Evolutionary conservation across 2,888 invertebrate species (phyloP).

Genomic region (Apantesis nais): DNA sequence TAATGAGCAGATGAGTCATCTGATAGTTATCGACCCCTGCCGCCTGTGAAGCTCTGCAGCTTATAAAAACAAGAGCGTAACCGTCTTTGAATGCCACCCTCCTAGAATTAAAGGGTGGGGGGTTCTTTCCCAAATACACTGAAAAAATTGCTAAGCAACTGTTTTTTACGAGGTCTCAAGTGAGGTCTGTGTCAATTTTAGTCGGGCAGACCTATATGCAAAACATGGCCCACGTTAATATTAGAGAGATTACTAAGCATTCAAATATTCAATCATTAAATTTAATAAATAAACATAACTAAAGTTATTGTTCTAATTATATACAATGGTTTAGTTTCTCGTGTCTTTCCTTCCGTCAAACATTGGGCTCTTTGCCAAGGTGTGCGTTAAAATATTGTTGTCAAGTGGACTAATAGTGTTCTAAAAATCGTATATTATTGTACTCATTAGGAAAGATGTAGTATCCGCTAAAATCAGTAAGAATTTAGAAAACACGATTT

Average conservation of each 20-base stretch:
- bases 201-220: too few relatives aligned
- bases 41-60: too few relatives aligned
- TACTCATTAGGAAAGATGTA: conserved; percentile 47
- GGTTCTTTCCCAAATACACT: too few relatives aligned
- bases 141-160: too few relatives aligned
- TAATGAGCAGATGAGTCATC: too few relatives aligned
- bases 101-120: too few relatives aligned
- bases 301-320: conserved; percentile 59
- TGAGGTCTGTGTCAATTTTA: too few relatives aligned
- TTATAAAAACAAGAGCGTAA: too few relatives aligned
- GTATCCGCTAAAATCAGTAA: conserved; percentile 50
- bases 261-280: conserved; percentile 16
- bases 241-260: background rate
- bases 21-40: too few relatives aligned
- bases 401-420: conserved; percentile 57
- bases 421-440: conserved; percentile 56
- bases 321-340: conserved; percentile 52
- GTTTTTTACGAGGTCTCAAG: too few relatives aligned
- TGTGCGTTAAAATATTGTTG: conserved; percentile 61
- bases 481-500: conserved; percentile 52
- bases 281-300: conserved; percentile 43
- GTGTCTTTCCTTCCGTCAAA: conserved; percentile 68
- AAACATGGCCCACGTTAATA: background rate
- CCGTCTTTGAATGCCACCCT: too few relatives aligned
- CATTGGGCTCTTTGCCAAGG: conserved; percentile 71